Conservation (phyloP, 1,140 invertebrate species). For the Hyles vespertilio region DNA sequence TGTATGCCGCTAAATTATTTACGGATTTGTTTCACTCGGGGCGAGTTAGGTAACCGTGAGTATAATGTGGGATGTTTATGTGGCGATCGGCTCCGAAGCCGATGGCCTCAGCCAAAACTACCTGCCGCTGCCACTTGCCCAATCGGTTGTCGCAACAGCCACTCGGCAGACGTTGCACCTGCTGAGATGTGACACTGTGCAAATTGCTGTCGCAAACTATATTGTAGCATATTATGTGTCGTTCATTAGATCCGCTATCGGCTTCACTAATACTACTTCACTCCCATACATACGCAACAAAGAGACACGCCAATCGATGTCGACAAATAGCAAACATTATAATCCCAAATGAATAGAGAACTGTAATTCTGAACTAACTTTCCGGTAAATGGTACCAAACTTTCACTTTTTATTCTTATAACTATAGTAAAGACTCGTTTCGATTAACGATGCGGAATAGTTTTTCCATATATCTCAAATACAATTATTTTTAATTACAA, state of each 20-base stretch:
- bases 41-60: slow-evolving; percentile 53
- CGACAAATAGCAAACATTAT: too few relatives aligned
- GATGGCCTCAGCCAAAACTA: slow-evolving; percentile 57
- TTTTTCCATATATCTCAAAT: slow-evolving; percentile 28
- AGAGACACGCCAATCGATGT: too few relatives aligned
- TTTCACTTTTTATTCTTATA: slow-evolving; percentile 35
- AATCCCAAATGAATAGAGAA: too few relatives aligned
- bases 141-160: slow-evolving; percentile 62
- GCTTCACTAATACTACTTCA: slow-evolving; percentile 4
- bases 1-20: slow-evolving; percentile 43
- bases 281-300: not conserved
- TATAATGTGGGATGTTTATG: slow-evolving; percentile 66
- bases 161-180: slow-evolving; percentile 58
- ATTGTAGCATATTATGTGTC: slow-evolving; percentile 10
- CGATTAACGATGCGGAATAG: slow-evolving; percentile 23
- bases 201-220: slow-evolving; percentile 46
- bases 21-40: slow-evolving; percentile 57
- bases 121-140: slow-evolving; percentile 59
- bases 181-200: slow-evolving; percentile 52
- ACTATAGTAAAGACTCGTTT: slow-evolving; percentile 3
- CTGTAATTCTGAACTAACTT: not conserved
- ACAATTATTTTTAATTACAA: slow-evolving; percentile 7
- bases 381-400: slow-evolving; percentile 12
- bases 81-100: slow-evolving; percentile 56
- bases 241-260: too few relatives aligned